These are phyloP conservation scores for Poicephalus meyeri DNA, from an alignment of 2,113 vertebrate species.

Conservation along the genomic window DNA sequence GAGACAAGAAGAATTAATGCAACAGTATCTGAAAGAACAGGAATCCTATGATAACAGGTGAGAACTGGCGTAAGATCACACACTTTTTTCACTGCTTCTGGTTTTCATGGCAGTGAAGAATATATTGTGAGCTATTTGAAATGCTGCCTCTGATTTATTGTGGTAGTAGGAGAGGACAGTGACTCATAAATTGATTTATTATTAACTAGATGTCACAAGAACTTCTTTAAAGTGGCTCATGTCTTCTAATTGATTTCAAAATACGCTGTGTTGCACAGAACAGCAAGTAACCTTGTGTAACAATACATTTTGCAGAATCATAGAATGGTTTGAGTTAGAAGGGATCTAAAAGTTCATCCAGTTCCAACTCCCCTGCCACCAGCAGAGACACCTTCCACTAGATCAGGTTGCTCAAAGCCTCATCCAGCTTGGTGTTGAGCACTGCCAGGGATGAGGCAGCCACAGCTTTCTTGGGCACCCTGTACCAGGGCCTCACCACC, in stretches of 20 bases:
- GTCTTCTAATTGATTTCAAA: background rate
- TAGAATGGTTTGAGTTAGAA: background rate
- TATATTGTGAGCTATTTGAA: background rate
- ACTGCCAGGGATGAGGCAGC: background rate
- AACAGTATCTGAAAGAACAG: conserved; percentile 96
- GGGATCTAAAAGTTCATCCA: background rate
- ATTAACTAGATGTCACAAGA: background rate
- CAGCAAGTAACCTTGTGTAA: background rate
- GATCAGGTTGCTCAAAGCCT: background rate
- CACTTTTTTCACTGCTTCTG: background rate
- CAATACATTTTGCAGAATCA: background rate
- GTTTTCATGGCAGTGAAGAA: background rate
- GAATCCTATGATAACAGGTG: conserved; percentile 98
- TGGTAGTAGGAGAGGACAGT: background rate
- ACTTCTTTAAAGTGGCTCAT: background rate
- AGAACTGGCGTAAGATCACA: background rate
- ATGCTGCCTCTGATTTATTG: accelerated
- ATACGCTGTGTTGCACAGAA: accelerated
- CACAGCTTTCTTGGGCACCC: background rate
- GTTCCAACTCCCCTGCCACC: background rate
- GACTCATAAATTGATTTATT: background rate
- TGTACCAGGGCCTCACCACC: background rate
- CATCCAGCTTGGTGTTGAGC: background rate
- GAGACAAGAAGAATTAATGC: conserved; percentile 97
- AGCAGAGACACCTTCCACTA: background rate